Evolutionary conservation across 2,113 vertebrate species (phyloP).

Genomic region (Corydoras sp.): DNA sequence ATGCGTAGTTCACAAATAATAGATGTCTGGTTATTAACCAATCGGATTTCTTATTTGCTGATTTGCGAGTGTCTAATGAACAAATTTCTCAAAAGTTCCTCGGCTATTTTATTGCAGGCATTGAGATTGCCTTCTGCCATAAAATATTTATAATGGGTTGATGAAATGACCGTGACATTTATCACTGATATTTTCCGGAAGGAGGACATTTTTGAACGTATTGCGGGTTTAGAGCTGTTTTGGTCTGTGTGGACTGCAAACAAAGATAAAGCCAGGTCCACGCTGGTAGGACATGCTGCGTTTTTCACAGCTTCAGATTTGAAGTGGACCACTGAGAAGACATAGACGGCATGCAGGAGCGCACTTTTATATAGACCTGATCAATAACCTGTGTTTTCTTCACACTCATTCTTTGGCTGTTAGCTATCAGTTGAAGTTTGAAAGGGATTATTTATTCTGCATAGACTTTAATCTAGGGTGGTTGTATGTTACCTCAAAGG

Average conservation of each 20-base stretch:
- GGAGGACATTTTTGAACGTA: constrained; percentile 30
- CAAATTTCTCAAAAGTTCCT: neutral
- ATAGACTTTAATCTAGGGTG: too few relatives aligned
- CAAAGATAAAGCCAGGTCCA: constrained; percentile 12
- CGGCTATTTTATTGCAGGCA: neutral
- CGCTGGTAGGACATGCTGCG: constrained; percentile 22
- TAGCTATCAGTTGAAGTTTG: constrained; percentile 27
- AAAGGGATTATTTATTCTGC: too few relatives aligned
- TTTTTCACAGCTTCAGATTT: constrained; percentile 34
- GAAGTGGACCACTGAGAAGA: constrained; percentile 57
- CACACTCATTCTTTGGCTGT: constrained; percentile 40
- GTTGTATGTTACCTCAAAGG: too few relatives aligned
- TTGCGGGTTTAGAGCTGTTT: constrained; percentile 1
- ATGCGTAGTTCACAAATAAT: neutral
- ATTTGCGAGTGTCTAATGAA: constrained; percentile 2
- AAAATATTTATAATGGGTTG: constrained; percentile 32
- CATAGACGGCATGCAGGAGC: constrained; percentile 59
- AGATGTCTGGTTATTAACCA: constrained; percentile 1
- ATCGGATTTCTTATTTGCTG: constrained; percentile 11
- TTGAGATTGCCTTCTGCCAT: constrained; percentile 15
- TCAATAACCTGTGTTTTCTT: constrained; percentile 48
- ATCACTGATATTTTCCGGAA: constrained; percentile 6
- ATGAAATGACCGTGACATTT: constrained; percentile 30
- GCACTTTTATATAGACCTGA: constrained; percentile 53
- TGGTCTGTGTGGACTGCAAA: constrained; percentile 24